Evolutionary conservation across 1,140 invertebrate genomes (phyloP), one percentile per base, ranked within the genome.

Genomic region (Apis dorsata): DNA sequence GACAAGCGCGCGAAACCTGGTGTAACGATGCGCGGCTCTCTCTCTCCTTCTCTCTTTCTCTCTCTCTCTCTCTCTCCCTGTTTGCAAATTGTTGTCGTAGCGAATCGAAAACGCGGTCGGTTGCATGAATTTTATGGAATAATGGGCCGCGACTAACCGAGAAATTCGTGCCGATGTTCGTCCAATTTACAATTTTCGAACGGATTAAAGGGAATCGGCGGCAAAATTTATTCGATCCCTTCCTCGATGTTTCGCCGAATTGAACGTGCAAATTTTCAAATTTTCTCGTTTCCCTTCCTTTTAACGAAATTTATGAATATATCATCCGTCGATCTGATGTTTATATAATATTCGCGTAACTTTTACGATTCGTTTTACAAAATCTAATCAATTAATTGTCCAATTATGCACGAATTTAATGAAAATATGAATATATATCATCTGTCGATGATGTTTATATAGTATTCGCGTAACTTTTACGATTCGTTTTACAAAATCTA

Each of bases 161-260:
- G 63, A 66, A 66, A 66, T 44, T 44, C 60, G 21, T 62, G 75
- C 24, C 63, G 62, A 19, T 21, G 9, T 75, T 75, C 79, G 34
- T 24, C 19, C 60, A 44, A 65, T 65, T 66, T 66, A 19, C 72
- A 13, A 66, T 51, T 63, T 44, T 28, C 49, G 24, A 2, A 19
- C 15, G 73, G 57, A 77, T 81, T 81, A 81, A 81, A 81, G 78
- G 44, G 71, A 74, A 55, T n/a, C 57, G 12, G 4, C 24, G 59
- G 15, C 71, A 15, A 44, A 60, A 44, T 44, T 44, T 44, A 44
- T n/a, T 13, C 24, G 68, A 12, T 49, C 68, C 44, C 17, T 44
- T 0, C 12, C 9, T 19, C 17, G 3, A 2, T 5, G 7, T 44
- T 12, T 44, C 28, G 7, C 65, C 13, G 15, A 11, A 34, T 34